Conservation (phyloP, 2,113 vertebrate genomes). For the Otolemur garnettii region DNA sequence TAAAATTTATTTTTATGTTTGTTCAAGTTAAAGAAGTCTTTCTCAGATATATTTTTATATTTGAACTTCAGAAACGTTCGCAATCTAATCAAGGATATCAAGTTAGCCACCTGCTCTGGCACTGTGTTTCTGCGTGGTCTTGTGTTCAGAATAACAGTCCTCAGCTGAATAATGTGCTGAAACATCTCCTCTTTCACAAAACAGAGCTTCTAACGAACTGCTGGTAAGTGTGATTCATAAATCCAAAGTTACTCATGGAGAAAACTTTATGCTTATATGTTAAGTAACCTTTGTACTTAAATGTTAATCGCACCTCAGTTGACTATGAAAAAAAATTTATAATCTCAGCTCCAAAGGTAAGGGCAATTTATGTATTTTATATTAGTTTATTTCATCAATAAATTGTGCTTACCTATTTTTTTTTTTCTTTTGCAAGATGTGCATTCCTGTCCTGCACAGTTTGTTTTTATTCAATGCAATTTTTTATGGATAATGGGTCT, state of each 20-base stretch:
- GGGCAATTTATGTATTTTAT: constrained; percentile 49
- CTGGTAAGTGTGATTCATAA: constrained; percentile 72
- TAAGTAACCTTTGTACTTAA: constrained; percentile 78
- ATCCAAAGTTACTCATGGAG: constrained; percentile 63
- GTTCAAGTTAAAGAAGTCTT: constrained; percentile 47
- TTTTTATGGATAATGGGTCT: constrained; percentile 66
- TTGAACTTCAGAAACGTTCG: constrained; percentile 49
- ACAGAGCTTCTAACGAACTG: constrained; percentile 77
- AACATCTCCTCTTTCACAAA: constrained; percentile 80
- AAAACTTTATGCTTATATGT: constrained; percentile 77
- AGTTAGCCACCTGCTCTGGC: constrained; percentile 82
- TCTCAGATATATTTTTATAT: not conserved
- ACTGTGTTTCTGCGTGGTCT: constrained; percentile 82
- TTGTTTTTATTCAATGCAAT: constrained; percentile 77
- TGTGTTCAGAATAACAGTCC: constrained; percentile 82
- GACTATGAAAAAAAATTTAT: constrained; percentile 73
- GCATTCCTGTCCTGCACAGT: not conserved
- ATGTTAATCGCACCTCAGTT: constrained; percentile 78
- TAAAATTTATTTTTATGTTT: constrained; percentile 60
- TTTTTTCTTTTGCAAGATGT: constrained; percentile 56
- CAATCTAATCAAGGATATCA: constrained; percentile 34
- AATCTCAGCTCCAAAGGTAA: constrained; percentile 70
- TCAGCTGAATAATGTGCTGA: constrained; percentile 78
- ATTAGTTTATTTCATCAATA: constrained; percentile 69
- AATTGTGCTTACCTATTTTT: constrained; percentile 52